A percentile compares a stretch with the other conserved stretches of the same genome.
These are phyloP conservation scores for Gambusia affinis DNA, from an alignment of 2,113 vertebrate genomes.

Conservation along the genomic window DNA sequence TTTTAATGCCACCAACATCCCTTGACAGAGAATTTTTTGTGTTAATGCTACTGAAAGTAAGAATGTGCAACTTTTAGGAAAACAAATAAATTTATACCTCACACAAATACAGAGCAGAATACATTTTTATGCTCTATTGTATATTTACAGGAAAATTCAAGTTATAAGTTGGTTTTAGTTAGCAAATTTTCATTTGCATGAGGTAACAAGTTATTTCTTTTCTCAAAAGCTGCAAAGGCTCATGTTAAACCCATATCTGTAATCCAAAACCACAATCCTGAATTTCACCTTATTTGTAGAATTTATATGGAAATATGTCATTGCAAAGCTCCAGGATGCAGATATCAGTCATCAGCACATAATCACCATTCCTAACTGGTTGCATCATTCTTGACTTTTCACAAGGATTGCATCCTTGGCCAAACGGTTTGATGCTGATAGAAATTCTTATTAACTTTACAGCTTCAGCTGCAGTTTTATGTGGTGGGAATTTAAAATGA, in stretches of 20 bases:
- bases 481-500: neutral
- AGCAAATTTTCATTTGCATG: neutral
- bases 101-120: neutral
- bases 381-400: neutral
- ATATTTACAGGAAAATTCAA: neutral
- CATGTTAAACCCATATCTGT: neutral
- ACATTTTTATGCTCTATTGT: neutral
- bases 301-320: conserved; percentile 2
- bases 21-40: neutral
- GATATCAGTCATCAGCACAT: conserved; percentile 9
- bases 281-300: neutral
- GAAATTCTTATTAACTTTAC: neutral
- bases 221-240: conserved; percentile 1
- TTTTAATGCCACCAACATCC: neutral
- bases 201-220: neutral
- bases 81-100: neutral
- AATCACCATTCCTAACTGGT: conserved; percentile 19
- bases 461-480: neutral
- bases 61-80: neutral
- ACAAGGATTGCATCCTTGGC: neutral
- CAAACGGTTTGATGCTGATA: neutral
- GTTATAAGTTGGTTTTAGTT: neutral
- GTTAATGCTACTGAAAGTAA: neutral
- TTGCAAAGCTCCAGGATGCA: conserved; percentile 37
- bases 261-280: neutral